phyloP scores from a whole-genome alignment of 2,888 invertebrate genomes.

The Caenorhabditis wallacei region DNA sequence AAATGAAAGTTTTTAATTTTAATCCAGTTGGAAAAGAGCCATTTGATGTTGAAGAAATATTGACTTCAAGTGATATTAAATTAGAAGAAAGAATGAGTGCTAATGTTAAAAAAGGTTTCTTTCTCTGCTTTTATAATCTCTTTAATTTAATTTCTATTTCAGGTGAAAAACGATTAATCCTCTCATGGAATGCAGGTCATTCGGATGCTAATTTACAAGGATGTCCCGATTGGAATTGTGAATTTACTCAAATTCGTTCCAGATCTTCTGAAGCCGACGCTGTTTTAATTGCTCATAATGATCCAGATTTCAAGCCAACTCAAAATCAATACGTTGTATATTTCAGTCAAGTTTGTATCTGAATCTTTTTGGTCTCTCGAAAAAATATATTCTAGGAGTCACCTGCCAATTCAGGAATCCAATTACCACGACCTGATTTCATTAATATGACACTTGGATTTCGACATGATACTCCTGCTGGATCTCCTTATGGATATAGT shows the following conservation, averaged over 20 bases:
- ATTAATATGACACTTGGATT: constrained; percentile 81
- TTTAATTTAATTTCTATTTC: constrained; percentile 4
- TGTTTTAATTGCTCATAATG: constrained; percentile 51
- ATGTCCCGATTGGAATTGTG: constrained; percentile 82
- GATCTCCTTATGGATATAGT: constrained; percentile 82
- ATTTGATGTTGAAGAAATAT: constrained; percentile 70
- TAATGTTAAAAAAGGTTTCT: constrained; percentile 54
- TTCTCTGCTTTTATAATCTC: not conserved
- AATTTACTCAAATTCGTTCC: constrained; percentile 66
- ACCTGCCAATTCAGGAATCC: constrained; percentile 69
- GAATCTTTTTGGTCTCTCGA: not conserved
- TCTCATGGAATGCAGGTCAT: constrained; percentile 74
- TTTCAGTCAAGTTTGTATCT: constrained; percentile 70
- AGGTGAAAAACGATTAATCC: constrained; percentile 66
- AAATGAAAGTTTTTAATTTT: constrained; percentile 53
- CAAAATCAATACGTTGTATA: constrained; percentile 71
- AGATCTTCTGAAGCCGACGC: constrained; percentile 66
- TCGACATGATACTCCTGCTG: constrained; percentile 79
- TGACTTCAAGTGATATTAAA: constrained; percentile 66
- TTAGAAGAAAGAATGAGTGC: constrained; percentile 66
- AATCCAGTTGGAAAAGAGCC: constrained; percentile 68
- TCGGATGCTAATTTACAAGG: constrained; percentile 74
- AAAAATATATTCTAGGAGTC: constrained; percentile 65
- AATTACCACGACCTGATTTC: constrained; percentile 52
- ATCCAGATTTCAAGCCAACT: constrained; percentile 49